Evolutionary conservation across 2,113 vertebrate species (phyloP).

Genomic region (Dicentrarchus labrax): DNA sequence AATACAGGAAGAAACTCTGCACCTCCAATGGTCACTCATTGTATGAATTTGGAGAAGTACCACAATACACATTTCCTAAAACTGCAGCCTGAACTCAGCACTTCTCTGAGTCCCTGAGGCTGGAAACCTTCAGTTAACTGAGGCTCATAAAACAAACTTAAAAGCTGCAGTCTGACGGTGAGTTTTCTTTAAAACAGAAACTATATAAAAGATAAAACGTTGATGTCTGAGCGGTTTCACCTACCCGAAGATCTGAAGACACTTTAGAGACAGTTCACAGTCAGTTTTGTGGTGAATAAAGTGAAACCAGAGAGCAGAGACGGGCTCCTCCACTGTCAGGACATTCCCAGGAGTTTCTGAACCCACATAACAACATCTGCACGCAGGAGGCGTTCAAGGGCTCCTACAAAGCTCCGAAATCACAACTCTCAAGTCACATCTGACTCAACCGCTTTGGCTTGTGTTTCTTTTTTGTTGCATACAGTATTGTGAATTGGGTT

Average conservation of each 20-base stretch:
- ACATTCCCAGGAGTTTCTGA: slow-evolving; percentile 16
- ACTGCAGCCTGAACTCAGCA: background rate
- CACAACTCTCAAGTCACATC: fast-evolving
- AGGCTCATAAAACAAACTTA: background rate
- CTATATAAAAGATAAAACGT: no score
- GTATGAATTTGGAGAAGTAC: slow-evolving; percentile 6
- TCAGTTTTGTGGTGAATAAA: fast-evolving
- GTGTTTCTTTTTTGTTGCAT: background rate
- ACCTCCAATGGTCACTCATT: background rate
- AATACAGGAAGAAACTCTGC: background rate
- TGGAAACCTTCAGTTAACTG: background rate
- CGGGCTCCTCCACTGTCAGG: background rate
- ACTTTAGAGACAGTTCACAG: background rate
- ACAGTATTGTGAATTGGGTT: no score
- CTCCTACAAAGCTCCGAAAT: background rate
- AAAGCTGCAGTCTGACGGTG: background rate
- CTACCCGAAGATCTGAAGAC: slow-evolving; percentile 26
- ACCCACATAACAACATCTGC: slow-evolving; percentile 49
- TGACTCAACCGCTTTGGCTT: background rate
- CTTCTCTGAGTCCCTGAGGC: no score
- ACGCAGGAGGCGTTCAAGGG: slow-evolving; percentile 30
- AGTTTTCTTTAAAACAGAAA: no score
- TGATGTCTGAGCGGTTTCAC: background rate
- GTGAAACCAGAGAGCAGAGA: background rate
- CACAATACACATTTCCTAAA: background rate